Base-by-base conservation (phyloP, 2,888 invertebrate species). In the Mellilla xanthometata region DNA sequence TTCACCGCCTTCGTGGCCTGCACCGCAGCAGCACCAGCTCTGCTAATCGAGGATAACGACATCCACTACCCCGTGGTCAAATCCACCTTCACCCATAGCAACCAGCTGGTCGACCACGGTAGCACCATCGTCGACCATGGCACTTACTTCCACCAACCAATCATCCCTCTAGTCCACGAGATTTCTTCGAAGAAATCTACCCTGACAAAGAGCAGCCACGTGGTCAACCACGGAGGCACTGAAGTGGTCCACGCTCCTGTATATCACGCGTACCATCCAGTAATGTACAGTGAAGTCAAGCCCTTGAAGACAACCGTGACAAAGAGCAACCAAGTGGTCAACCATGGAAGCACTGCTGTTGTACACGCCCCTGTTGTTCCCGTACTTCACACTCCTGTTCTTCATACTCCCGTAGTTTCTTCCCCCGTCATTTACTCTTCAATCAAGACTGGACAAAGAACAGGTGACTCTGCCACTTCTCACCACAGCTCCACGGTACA, bases 401-500 rank as follows among this genome's bases (percentile, higher is more conserved):
- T 39, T 1, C 45, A 45, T 9, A 5, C 45, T 11, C 40, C 46
- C 2, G 22, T 47, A 5, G 26, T 33, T 1, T 58, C 61, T 29
- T 35, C 80, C 12, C 76, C 84, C 3, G 54, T 76, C 1, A 50
- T 72, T 3, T 67, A 70, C 35, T 68, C 75, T 8, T 63, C 76
- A 0, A 75, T 79, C 0, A 43, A 76, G 1, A 54, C 72, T 1
- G 39, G 51, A 24, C 59, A 72, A 28, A 76, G 72, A 54, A 64
- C 71, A 38, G 79, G 79, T 2, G 81, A 87, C 69, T 78, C 90
- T 34, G 78, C 85, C 8, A 66, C 91, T 55, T 74, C 90, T 56
- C 81, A 92, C 65, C 80, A 91, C 65, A 85, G 91, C 72, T 78
- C 88, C 30, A 72, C 90, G 49, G 79, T 90, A 34, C 78, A 81